These are phyloP conservation scores for Zosterops hypoxanthus DNA, from an alignment of 2,113 vertebrate species.

Conservation along the genomic window DNA sequence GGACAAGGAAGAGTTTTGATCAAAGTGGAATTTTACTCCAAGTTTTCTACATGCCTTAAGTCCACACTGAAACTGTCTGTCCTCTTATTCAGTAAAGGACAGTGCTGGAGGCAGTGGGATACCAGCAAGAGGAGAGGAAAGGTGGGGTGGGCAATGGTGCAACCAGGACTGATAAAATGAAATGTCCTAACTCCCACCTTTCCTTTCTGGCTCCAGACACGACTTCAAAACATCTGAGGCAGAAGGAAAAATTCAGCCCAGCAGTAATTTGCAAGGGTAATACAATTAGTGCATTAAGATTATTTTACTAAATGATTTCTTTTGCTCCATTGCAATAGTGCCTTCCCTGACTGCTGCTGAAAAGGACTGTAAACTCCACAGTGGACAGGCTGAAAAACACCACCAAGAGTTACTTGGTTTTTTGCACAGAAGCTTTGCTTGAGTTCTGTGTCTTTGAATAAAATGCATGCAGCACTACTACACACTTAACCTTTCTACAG, in stretches of 20 bases:
- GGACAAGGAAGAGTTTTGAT: not conserved
- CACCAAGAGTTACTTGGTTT: not conserved
- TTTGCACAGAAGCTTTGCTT: not conserved
- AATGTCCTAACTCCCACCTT: not conserved
- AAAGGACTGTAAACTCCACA: not conserved
- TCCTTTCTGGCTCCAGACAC: not conserved
- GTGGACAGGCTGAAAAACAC: not conserved
- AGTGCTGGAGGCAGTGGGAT: not conserved
- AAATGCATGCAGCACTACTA: fast-evolving
- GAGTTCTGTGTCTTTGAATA: not conserved
- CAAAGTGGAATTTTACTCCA: not conserved
- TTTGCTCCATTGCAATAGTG: not conserved
- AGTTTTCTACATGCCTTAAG: not conserved
- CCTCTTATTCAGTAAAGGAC: not conserved
- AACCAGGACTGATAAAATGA: not conserved
- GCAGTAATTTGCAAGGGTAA: not conserved
- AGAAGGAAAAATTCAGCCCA: not conserved
- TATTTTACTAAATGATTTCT: not conserved
- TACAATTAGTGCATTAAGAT: not conserved
- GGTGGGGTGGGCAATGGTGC: not conserved
- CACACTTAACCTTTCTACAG: not conserved
- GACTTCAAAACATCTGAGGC: not conserved
- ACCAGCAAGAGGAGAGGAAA: not conserved
- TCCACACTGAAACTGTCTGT: fast-evolving
- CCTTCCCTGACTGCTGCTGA: not conserved